A percentile compares a stretch with the other conserved stretches of the same genome.
phyloP scores from a whole-genome alignment of 2,888 invertebrate species.

The Entomobrya proxima region DNA sequence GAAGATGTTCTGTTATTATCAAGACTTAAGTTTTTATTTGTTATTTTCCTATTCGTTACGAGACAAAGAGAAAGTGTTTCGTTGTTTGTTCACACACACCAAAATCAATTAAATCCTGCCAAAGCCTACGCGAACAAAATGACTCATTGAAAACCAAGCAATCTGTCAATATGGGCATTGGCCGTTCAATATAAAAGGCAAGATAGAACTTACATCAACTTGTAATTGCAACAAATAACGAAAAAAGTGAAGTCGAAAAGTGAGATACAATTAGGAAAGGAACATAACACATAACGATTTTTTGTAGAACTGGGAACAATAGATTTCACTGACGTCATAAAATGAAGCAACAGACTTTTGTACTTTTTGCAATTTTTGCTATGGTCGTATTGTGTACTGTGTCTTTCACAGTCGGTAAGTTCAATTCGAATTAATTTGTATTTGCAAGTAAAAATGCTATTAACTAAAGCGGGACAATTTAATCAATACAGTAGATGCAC shows the following conservation, averaged over 20 bases:
- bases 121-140: neutral
- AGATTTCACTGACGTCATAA: neutral
- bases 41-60: neutral
- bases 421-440: neutral
- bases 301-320: neutral
- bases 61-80: neutral
- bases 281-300: neutral
- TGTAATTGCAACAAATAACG: no score
- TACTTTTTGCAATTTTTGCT: neutral
- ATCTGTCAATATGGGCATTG: no score
- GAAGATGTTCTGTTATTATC: no score
- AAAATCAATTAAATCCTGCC: no score
- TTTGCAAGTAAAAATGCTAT: no score
- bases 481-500: conserved; percentile 44
- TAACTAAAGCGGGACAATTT: no score
- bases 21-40: neutral
- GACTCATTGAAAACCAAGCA: no score
- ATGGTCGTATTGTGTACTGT: conserved; percentile 1
- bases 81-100: no score
- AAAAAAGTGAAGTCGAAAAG: no score
- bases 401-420: conserved; percentile 19
- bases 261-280: no score
- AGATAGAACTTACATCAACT: no score
- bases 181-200: no score
- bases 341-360: neutral